A percentile compares a stretch with the other conserved stretches of the same genome.
phyloP scores from a whole-genome alignment of 2,113 vertebrate species.

The Microtus ochrogaster region DNA sequence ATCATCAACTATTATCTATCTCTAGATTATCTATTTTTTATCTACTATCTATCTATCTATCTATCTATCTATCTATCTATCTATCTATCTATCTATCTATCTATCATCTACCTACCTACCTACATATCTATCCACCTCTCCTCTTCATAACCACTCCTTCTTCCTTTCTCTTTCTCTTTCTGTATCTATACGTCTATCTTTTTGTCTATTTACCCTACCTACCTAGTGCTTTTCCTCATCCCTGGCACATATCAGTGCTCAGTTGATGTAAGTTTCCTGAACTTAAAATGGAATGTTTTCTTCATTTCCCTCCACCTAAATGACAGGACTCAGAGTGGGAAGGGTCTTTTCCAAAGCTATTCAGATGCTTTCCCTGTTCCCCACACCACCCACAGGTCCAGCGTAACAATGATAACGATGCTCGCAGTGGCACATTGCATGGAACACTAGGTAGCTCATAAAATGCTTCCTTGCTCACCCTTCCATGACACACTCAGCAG shows the following conservation, averaged over 20 bases:
- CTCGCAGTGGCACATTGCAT: not conserved
- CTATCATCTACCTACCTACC: not conserved
- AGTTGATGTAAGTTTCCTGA: constrained; percentile 44
- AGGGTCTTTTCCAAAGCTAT: not conserved
- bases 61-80: not conserved
- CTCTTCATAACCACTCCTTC: not conserved
- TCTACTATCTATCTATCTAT: too few species aligned
- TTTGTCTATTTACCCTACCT: not conserved
- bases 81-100: not conserved
- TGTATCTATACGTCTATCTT: not conserved
- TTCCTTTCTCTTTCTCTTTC: not conserved
- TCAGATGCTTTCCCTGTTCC: not conserved
- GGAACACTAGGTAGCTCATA: not conserved
- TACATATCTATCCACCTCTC: not conserved
- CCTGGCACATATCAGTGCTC: not conserved
- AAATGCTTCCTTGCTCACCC: not conserved
- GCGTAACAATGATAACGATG: not conserved
- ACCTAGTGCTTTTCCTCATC: not conserved
- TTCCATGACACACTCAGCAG: not conserved
- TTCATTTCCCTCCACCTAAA: not conserved
- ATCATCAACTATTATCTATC: not conserved
- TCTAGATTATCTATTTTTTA: too few species aligned
- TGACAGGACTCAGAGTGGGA: not conserved
- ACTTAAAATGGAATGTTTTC: not conserved
- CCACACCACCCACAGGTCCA: not conserved